Percentiles rank a stretch among this genome's conserved stretches.
These are phyloP conservation scores for Penaeus japonicus DNA, from an alignment of 1,140 invertebrate genomes.

Conservation along the genomic window DNA sequence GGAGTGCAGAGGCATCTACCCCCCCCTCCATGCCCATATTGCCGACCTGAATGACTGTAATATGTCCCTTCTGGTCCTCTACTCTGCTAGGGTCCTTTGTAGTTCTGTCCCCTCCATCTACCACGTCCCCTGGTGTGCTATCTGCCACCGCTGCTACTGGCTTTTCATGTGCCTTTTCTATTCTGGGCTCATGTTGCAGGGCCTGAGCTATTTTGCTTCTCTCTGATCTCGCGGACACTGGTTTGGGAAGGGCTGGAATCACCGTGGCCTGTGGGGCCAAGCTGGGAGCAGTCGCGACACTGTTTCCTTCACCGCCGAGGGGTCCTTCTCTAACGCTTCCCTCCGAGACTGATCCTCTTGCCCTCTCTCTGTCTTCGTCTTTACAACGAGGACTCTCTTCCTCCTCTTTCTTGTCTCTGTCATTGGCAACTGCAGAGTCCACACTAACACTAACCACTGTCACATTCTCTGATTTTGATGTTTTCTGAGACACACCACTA, in stretches of 20 bases:
- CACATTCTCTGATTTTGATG: slow-evolving; percentile 30
- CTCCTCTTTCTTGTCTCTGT: background rate
- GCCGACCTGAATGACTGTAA: slow-evolving; percentile 15
- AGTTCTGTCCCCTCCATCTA: background rate
- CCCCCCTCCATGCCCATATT: background rate
- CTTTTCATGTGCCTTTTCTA: no score
- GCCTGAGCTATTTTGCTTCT: background rate
- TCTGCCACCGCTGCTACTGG: background rate
- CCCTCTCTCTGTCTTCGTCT: background rate
- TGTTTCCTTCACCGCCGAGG: no score
- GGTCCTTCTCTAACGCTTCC: no score
- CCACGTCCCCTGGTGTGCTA: background rate
- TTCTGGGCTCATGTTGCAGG: no score
- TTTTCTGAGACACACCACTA: slow-evolving; percentile 7
- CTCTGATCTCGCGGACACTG: slow-evolving; percentile 7
- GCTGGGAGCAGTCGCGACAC: no score
- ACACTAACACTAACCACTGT: slow-evolving; percentile 17
- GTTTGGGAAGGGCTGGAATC: slow-evolving; percentile 23
- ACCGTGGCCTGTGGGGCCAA: background rate
- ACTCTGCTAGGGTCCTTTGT: background rate
- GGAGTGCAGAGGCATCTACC: background rate
- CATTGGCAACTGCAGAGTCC: background rate
- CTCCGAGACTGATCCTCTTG: background rate
- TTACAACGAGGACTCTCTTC: background rate
- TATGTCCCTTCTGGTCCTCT: slow-evolving; percentile 2